Evolutionary conservation across 2,113 vertebrate species (phyloP).

Genomic region (Chamaetylas fuelleborni): DNA sequence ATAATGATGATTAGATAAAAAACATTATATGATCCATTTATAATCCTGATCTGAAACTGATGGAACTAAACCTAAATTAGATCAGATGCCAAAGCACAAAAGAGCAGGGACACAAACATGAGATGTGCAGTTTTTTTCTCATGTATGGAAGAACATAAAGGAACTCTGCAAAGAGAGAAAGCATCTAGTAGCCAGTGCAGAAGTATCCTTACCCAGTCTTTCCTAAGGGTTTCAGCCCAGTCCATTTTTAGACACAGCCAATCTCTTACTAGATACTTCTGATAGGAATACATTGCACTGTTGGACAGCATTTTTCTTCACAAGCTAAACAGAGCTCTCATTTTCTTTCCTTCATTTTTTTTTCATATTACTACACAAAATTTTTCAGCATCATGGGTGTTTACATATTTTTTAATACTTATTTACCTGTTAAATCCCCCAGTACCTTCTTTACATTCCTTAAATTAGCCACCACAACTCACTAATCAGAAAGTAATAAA

Average conservation of each 20-base stretch:
- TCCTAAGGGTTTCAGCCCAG: background rate
- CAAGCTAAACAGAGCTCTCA: background rate
- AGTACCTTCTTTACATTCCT: background rate
- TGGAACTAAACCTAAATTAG: background rate
- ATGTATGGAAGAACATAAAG: background rate
- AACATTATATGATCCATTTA: background rate
- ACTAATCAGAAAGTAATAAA: background rate
- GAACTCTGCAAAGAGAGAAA: background rate
- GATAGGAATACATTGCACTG: background rate
- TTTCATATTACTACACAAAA: background rate
- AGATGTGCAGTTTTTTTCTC: background rate
- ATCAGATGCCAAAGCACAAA: background rate
- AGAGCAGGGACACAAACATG: background rate
- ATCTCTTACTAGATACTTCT: background rate
- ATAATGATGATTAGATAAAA: background rate
- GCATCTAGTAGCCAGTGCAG: background rate
- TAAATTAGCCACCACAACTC: background rate
- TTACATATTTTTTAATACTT: background rate
- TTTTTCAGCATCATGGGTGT: background rate
- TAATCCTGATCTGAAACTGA: background rate
- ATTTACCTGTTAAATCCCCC: background rate
- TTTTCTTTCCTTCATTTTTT: background rate
- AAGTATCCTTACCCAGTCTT: background rate
- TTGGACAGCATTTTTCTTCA: background rate
- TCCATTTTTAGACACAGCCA: background rate